A percentile compares a stretch with the other conserved stretches of the same genome.
phyloP scores from a whole-genome alignment of 2,113 vertebrate species.

The Spilogale gracilis region DNA sequence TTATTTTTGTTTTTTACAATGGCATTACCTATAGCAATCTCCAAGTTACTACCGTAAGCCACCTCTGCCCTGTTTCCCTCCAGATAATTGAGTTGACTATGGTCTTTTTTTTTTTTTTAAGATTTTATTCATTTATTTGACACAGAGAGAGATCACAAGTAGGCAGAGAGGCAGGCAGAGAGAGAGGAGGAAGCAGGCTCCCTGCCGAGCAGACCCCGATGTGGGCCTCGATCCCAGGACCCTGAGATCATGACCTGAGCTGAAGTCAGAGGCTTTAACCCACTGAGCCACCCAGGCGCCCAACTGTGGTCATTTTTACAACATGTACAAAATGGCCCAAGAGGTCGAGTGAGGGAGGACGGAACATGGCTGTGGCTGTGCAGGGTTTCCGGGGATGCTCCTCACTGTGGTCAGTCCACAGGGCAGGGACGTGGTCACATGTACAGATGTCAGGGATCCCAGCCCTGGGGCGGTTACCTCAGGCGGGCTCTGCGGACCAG shows the following conservation, averaged over 20 bases:
- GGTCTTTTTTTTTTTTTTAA: background rate
- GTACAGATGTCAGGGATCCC: background rate
- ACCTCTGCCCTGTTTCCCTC: background rate
- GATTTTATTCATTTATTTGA: no score
- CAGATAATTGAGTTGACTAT: background rate
- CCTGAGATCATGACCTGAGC: no score
- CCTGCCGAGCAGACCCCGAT: no score
- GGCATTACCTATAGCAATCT: background rate
- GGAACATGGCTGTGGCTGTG: background rate
- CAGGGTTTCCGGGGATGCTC: background rate
- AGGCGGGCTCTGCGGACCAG: background rate
- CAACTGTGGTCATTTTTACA: background rate
- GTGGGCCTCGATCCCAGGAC: no score
- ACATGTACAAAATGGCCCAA: background rate
- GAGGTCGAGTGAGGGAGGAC: background rate
- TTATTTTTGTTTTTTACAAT: background rate
- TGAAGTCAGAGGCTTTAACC: no score
- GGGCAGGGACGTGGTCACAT: background rate
- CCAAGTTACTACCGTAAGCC: background rate
- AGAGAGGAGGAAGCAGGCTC: no score
- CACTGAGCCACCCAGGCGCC: no score
- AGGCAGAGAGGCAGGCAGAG: no score
- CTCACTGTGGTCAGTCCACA: rapidly evolving
- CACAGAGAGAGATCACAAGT: no score
- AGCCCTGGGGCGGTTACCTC: background rate